Percentiles rank a stretch among this genome's conserved stretches.
Conservation (phyloP, 2,797 vertebrate species). For the Acipenser ruthenus region DNA sequence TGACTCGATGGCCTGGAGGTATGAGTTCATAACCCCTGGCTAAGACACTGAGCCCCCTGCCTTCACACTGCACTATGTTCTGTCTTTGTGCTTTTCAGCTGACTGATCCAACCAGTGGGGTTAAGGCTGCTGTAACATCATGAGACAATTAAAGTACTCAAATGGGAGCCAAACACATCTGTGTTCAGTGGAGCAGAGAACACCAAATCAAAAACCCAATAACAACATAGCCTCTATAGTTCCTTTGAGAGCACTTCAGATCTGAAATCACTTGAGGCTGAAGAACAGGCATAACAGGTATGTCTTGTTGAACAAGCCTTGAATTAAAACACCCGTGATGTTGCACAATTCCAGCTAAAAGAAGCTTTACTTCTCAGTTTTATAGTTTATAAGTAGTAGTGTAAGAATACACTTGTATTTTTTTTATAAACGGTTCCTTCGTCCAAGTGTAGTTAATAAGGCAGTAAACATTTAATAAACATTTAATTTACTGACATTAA, state of each 20-base stretch:
- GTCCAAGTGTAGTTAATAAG: no score
- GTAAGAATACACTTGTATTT: no score
- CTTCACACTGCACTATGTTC: background rate
- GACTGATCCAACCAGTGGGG: constrained; percentile 4
- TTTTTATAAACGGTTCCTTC: no score
- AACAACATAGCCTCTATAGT: background rate
- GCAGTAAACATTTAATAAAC: no score
- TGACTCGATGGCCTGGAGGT: background rate
- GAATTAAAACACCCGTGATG: background rate
- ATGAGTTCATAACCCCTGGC: background rate
- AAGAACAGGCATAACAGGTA: constrained; percentile 9
- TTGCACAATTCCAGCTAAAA: no score
- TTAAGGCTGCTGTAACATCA: constrained; percentile 4
- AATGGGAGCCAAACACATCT: background rate
- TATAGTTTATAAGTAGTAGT: no score
- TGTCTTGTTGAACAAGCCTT: constrained; percentile 3
- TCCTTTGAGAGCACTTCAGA: background rate
- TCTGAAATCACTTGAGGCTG: background rate
- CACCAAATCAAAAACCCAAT: background rate
- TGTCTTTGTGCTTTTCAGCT: background rate
- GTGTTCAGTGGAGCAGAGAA: background rate
- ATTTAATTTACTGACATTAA: no score
- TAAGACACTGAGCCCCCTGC: background rate
- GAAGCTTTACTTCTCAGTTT: no score
- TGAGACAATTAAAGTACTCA: background rate